Percentiles rank a stretch among this genome's conserved stretches.
Evolutionary conservation across 1,140 invertebrate genomes (phyloP).

Genomic region (Trichonephila clavipes): DNA sequence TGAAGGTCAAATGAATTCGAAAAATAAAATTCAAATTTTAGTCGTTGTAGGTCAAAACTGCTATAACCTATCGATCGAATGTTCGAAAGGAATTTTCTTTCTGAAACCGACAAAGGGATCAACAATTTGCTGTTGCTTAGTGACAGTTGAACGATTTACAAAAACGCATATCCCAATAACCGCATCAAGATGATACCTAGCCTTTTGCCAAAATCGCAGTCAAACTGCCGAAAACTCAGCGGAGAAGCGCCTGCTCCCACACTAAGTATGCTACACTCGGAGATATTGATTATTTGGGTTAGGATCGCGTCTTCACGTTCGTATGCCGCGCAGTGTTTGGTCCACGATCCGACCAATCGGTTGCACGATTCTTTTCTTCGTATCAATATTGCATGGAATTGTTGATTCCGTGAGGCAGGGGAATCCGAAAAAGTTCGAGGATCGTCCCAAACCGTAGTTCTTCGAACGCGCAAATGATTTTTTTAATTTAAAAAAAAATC

Average conservation of each 20-base stretch:
- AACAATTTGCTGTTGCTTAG: not conserved
- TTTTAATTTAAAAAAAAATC: not conserved
- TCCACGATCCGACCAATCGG: not conserved
- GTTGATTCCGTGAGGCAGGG: not conserved
- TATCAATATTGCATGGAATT: not conserved
- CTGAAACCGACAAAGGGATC: not conserved
- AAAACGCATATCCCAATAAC: not conserved
- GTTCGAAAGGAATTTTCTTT: too few relatives aligned
- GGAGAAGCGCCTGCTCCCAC: slow-evolving; percentile 6
- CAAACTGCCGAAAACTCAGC: slow-evolving; percentile 1
- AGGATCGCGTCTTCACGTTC: not conserved
- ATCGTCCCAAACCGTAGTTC: too few relatives aligned
- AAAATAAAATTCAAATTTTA: not conserved
- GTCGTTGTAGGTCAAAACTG: not conserved
- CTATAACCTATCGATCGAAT: too few relatives aligned
- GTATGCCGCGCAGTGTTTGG: not conserved
- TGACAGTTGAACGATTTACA: not conserved
- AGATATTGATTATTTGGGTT: slow-evolving; percentile 5
- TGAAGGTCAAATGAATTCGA: not conserved
- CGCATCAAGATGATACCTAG: not conserved
- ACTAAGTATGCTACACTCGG: not conserved
- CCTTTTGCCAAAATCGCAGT: slow-evolving; percentile 44
- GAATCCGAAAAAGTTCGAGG: not conserved
- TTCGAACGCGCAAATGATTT: not conserved
- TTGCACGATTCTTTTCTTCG: not conserved